Evolutionary conservation across 1,140 invertebrate species (phyloP).

Genomic region (Diabrotica virgifera): DNA sequence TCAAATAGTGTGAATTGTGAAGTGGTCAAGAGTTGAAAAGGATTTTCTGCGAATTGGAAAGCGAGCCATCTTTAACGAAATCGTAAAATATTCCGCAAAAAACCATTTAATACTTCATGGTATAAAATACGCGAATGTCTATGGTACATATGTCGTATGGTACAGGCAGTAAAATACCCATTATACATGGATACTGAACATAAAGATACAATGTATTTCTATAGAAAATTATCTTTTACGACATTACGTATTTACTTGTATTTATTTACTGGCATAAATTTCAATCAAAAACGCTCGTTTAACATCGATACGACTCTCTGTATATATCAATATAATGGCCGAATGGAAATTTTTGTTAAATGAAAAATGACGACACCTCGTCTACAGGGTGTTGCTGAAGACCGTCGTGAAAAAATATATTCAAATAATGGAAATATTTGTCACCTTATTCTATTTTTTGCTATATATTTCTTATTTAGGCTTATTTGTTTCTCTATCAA

Average conservation of each 20-base stretch:
- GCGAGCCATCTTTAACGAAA: constrained; percentile 10
- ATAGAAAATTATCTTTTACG: constrained; percentile 32
- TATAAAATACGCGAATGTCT: constrained; percentile 17
- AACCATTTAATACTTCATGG: constrained; percentile 14
- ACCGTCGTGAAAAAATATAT: too few relatives aligned
- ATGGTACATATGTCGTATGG: constrained; percentile 18
- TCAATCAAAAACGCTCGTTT: constrained; percentile 23
- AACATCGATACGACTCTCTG: constrained; percentile 9
- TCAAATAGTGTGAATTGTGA: too few relatives aligned
- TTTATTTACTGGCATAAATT: constrained; percentile 25
- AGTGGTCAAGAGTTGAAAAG: not conserved
- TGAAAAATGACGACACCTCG: constrained; percentile 8
- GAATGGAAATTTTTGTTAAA: constrained; percentile 17
- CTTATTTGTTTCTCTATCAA: too few relatives aligned
- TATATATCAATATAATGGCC: constrained; percentile 10
- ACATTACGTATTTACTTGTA: constrained; percentile 27
- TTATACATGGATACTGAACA: constrained; percentile 28
- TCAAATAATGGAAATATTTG: too few relatives aligned
- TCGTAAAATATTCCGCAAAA: constrained; percentile 20
- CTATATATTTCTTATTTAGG: too few relatives aligned
- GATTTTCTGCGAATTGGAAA: constrained; percentile 6
- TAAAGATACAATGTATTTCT: constrained; percentile 31
- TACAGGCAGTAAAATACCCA: constrained; percentile 27
- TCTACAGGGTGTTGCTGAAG: not conserved
- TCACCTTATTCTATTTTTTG: too few relatives aligned